Conservation (phyloP, 2,888 invertebrate species). For the Phaedon cochleariae region DNA sequence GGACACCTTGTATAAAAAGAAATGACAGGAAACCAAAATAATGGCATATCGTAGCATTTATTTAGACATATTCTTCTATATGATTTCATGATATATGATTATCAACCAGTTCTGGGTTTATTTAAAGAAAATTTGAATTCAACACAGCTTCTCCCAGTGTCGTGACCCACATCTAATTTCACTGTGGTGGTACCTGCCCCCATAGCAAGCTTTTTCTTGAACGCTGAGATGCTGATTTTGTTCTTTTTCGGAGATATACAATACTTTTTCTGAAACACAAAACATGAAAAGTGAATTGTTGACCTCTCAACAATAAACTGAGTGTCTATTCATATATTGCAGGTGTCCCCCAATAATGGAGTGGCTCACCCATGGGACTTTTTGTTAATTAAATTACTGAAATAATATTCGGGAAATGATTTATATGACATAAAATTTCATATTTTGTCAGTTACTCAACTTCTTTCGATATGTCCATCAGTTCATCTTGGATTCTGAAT, state of each 20-base stretch:
- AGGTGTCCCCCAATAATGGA: neutral
- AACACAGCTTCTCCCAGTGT: conserved; percentile 9
- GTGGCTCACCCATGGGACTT: too few relatives aligned
- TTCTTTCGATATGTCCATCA: too few relatives aligned
- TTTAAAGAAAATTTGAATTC: neutral
- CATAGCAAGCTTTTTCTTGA: conserved; percentile 10
- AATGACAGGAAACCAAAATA: neutral
- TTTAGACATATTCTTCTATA: neutral
- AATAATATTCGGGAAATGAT: too few relatives aligned
- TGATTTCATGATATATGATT: neutral
- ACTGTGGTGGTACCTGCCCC: neutral
- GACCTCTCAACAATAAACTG: too few relatives aligned
- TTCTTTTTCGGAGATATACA: conserved; percentile 1
- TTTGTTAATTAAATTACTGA: too few relatives aligned
- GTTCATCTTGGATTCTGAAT: too few relatives aligned
- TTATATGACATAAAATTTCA: too few relatives aligned
- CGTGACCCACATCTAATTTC: conserved; percentile 8
- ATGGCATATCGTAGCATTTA: neutral
- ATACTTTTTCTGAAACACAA: neutral
- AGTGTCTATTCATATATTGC: neutral
- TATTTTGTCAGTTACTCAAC: too few relatives aligned
- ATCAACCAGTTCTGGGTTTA: conserved; percentile 8
- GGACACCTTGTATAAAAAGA: neutral
- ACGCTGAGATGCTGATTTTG: neutral
- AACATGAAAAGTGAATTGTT: neutral